Evolutionary conservation across 2,888 invertebrate genomes (phyloP), one percentile per base, ranked within the genome.

Genomic region (Plebejus anna): DNA sequence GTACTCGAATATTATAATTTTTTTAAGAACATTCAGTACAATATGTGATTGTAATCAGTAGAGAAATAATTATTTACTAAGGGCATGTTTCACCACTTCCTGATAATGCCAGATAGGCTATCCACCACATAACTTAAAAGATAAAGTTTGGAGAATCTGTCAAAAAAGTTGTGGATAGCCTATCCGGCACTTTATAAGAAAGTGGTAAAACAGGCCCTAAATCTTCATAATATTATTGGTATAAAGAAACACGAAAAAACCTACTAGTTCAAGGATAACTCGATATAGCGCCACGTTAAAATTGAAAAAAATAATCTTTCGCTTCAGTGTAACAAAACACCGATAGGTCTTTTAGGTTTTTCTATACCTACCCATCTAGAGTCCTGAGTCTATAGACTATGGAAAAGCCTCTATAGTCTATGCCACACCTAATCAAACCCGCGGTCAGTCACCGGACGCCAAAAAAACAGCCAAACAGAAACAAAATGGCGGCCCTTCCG

Each of bases 401-500:
- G 11, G 22, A 2, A 5, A 2, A n/a, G 22, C 32, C 16, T 47
- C 42, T 42, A 71, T n/a, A 42, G 72, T 42, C 36, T 38, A 42
- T 32, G 36, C 66, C 73, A 75, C 73, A 36, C 36, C 22, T 73
- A 70, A 76, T 77, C 77, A n/a, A 75, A 71, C 73, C 51, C 55
- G 73, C 73, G 73, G 73, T 73, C 73, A 51, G 55, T 28, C 28
- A 51, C 47, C 72, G 76, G 78, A 71, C 79, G 78, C 76, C 73
- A 78, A 78, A 80, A 80, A 81, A 82, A 80, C 76, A 79, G 79
- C 32, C 79, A 82, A 82, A 81, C 81, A 82, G 66, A 79, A 85
- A 86, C 84, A 88, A 89, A 89, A 90, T 89, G 88, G 87, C 86
- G 81, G 61, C 78, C 81, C 79, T 79, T 84, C 84, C 85, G 83